phyloP scores from a whole-genome alignment of 1,140 invertebrate species.

The Orius insidiosus region DNA sequence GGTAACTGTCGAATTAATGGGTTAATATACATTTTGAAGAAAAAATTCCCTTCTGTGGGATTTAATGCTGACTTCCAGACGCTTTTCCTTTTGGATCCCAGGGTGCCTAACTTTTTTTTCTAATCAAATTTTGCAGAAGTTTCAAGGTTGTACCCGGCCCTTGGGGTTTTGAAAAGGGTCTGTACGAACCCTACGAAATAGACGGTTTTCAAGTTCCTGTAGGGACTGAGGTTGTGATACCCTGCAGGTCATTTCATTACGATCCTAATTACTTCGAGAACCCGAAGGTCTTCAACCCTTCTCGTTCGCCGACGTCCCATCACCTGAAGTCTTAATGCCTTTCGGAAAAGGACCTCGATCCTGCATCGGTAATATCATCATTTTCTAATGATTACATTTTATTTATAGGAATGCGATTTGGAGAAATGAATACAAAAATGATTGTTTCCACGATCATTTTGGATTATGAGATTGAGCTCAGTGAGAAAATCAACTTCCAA shows the following conservation, averaged over 20 bases:
- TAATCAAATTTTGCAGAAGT: conserved; percentile 1
- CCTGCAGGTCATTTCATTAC: neutral
- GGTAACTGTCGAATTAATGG: too few species aligned
- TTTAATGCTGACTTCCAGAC: too few species aligned
- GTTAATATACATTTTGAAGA: too few species aligned
- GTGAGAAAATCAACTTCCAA: too few species aligned
- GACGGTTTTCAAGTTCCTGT: neutral
- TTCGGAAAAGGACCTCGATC: conserved; percentile 2
- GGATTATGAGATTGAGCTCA: too few species aligned
- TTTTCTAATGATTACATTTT: too few species aligned
- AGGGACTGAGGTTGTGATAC: neutral
- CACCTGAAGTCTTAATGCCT: neutral
- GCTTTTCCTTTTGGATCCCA: too few species aligned
- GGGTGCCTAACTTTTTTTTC: too few species aligned
- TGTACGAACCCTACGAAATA: neutral
- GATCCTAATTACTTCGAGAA: neutral
- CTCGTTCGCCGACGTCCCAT: neutral
- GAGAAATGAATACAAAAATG: too few species aligned
- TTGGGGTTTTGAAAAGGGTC: conserved; percentile 1
- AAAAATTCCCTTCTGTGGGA: too few species aligned
- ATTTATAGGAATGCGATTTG: too few species aligned
- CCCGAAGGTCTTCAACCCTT: conserved; percentile 3
- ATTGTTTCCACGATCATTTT: too few species aligned
- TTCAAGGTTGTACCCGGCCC: neutral
- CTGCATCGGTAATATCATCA: conserved; percentile 2